phyloP scores from a whole-genome alignment of 2,113 vertebrate species.

The Oenanthe oenanthe region DNA sequence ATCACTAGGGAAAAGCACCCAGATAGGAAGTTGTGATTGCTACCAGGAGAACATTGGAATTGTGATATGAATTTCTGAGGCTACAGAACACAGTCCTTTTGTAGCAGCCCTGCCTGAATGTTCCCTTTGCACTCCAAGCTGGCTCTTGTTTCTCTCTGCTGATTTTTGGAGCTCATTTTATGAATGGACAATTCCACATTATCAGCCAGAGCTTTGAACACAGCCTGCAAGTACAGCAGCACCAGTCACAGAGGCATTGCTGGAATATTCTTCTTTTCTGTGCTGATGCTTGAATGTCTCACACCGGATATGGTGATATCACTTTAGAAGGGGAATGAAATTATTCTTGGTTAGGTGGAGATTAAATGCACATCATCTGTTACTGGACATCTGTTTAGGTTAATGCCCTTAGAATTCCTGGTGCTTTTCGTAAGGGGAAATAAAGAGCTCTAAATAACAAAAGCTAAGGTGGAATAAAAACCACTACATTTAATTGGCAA shows the following conservation, averaged over 20 bases:
- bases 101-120: background rate
- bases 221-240: background rate
- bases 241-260: background rate
- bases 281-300: background rate
- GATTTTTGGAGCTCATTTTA: background rate
- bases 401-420: background rate
- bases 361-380: conserved; percentile 40
- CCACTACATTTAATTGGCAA: background rate
- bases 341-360: conserved; percentile 16
- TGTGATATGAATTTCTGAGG: background rate
- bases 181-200: background rate
- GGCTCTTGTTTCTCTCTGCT: conserved; percentile 3
- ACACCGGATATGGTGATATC: background rate
- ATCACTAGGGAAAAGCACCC: background rate
- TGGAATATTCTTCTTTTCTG: conserved; percentile 11
- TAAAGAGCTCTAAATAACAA: conserved; percentile 21
- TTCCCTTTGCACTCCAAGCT: background rate
- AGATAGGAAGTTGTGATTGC: background rate
- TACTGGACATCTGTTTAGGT: conserved; percentile 48
- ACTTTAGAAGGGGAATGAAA: conserved; percentile 27
- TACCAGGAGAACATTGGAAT: background rate
- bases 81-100: background rate
- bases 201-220: background rate
- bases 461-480: background rate
- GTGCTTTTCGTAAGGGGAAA: background rate